Evolutionary conservation across 2,888 invertebrate species (phyloP).

Genomic region (Xylota segnis): DNA sequence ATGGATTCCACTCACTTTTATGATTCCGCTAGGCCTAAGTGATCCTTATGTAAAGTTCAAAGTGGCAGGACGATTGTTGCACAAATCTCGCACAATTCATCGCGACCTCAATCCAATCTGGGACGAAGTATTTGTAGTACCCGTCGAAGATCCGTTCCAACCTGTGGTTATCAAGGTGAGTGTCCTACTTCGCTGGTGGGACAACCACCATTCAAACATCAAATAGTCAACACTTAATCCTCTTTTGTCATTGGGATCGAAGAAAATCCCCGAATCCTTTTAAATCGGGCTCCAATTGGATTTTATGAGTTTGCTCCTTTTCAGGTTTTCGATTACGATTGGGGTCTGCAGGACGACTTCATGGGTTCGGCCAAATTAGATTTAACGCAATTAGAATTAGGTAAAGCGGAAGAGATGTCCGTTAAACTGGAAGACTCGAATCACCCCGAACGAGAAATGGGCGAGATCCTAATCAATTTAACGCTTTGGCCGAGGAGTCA

Average conservation of each 20-base stretch:
- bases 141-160: slow-evolving; percentile 95
- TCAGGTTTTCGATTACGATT: slow-evolving; percentile 98
- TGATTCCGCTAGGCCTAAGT: slow-evolving; percentile 90
- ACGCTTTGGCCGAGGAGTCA: slow-evolving; percentile 97
- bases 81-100: slow-evolving; percentile 97
- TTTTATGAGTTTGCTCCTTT: slow-evolving; percentile 67
- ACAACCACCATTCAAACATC: not conserved
- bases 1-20: not conserved
- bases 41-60: slow-evolving; percentile 99
- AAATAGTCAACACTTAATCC: not conserved
- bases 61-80: slow-evolving; percentile 92
- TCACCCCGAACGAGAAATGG: slow-evolving; percentile 88
- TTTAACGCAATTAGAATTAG: slow-evolving; percentile 92
- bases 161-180: slow-evolving; percentile 93
- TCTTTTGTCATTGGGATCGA: not conserved
- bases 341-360: slow-evolving; percentile 98
- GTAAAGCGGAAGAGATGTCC: slow-evolving; percentile 90
- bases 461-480: slow-evolving; percentile 92
- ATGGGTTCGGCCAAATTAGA: slow-evolving; percentile 97
- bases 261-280: not conserved
- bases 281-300: slow-evolving; percentile 17
- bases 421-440: slow-evolving; percentile 91
- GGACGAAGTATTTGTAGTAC: slow-evolving; percentile 98
- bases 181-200: not conserved
- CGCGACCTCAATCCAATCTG: slow-evolving; percentile 98